Evolutionary conservation across 1,140 invertebrate genomes (phyloP).

Genomic region (Glossosoma conforme): DNA sequence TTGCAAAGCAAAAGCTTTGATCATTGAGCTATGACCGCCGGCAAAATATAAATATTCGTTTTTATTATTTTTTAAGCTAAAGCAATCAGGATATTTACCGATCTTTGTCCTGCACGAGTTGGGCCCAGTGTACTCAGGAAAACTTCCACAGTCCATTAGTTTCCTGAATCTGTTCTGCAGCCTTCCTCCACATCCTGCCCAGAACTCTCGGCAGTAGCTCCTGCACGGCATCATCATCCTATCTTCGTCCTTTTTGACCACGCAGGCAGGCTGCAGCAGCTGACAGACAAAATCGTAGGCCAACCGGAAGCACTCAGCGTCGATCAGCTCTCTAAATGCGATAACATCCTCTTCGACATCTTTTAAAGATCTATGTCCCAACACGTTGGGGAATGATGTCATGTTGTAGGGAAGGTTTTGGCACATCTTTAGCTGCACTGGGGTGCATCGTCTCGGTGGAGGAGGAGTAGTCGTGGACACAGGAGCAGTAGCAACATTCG

Average conservation of each 20-base stretch:
- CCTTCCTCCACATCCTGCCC: constrained; percentile 71
- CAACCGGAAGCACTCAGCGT: constrained; percentile 80
- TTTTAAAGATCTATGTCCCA: constrained; percentile 60
- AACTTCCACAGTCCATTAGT: constrained; percentile 71
- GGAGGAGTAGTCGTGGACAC: constrained; percentile 47
- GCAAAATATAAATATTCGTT: too few relatives aligned
- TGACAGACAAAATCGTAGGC: constrained; percentile 84
- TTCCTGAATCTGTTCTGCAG: constrained; percentile 64
- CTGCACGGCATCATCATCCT: constrained; percentile 67
- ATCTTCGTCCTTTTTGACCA: constrained; percentile 46
- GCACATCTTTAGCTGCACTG: constrained; percentile 66
- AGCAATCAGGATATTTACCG: too few relatives aligned
- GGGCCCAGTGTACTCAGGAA: constrained; percentile 70
- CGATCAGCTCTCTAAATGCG: constrained; percentile 76
- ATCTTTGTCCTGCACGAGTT: constrained; percentile 71
- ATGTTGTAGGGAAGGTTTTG: constrained; percentile 68
- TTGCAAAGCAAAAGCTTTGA: too few relatives aligned
- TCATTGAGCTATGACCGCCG: too few relatives aligned
- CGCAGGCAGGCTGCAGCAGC: constrained; percentile 74
- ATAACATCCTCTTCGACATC: constrained; percentile 74
- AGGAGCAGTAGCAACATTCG: constrained; percentile 35
- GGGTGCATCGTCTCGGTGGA: constrained; percentile 61
- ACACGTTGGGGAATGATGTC: constrained; percentile 79
- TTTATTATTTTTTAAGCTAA: too few relatives aligned
- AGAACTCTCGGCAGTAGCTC: constrained; percentile 80